Evolutionary conservation across 2,113 vertebrate genomes (phyloP).

Genomic region (Myrmophylax atrothorax): DNA sequence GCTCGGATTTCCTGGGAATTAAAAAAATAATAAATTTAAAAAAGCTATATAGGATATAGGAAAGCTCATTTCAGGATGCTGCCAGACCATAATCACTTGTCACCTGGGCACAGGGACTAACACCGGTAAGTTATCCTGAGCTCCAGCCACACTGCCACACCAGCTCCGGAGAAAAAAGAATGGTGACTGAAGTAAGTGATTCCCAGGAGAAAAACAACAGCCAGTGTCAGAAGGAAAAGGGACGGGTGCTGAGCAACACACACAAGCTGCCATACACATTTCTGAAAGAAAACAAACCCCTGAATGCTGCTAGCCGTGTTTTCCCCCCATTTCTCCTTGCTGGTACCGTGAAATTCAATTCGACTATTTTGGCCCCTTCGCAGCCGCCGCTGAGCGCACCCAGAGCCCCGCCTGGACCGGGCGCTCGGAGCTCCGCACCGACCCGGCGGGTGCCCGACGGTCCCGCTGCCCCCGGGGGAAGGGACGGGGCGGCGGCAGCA

Average conservation of each 20-base stretch:
- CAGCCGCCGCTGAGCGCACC: not conserved
- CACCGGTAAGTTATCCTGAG: not conserved
- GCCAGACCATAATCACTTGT: not conserved
- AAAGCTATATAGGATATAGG: not conserved
- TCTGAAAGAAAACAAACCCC: not conserved
- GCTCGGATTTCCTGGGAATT: not conserved
- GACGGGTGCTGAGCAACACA: not conserved
- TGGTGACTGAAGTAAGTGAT: not conserved
- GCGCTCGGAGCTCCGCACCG: not conserved
- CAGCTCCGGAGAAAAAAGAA: not conserved
- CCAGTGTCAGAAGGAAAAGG: not conserved
- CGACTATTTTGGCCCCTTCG: accelerated
- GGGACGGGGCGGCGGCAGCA: not conserved
- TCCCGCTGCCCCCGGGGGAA: not conserved
- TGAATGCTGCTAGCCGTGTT: not conserved
- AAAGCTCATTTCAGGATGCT: not conserved
- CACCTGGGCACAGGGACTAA: not conserved
- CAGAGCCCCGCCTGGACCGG: accelerated
- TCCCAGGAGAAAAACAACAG: not conserved
- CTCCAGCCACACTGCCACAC: not conserved
- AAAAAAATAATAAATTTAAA: not conserved
- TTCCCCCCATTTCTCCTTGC: not conserved
- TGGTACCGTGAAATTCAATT: not conserved
- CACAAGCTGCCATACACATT: not conserved
- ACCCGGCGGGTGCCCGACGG: not conserved